Evolutionary conservation across 2,797 vertebrate genomes (phyloP), one percentile per base, ranked within the genome.

Genomic region (Chloroceryle inda): DNA sequence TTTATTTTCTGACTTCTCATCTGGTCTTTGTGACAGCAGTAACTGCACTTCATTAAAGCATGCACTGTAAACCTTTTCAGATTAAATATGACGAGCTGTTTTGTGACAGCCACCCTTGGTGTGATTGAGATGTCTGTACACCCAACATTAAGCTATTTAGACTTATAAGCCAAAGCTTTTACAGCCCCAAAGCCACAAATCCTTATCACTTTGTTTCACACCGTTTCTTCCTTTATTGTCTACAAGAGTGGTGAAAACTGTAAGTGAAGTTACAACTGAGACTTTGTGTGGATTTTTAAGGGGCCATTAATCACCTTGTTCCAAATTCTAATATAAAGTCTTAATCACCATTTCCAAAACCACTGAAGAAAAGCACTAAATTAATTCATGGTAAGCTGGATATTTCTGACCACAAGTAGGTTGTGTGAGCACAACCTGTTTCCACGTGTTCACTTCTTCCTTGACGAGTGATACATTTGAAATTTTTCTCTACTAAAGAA

Each of bases 61-160:
- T 26, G 24, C 55, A 61, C 29, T 81, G 58, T 50, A 72, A 89
- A 83, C 7, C 82, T 75, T 58, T 78, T 69, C 73, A 90, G 73
- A 72, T 29, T 64, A 86, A 75, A 72, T 64, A 72, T 53, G 50
- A 92, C 79, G 78, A 47, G 74, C 73, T 68, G 64, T 74, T 94
- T 77, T 55, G 78, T 91, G 85, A 75, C 79, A 80, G 79, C 64
- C 76, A 78, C 63, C 15, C 71, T 82, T 0, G 1, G 67, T 63
- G 85, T 82, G 84, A 96, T 72, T 91, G 89, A 94, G 94, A 94
- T 83, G 78, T 95, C 75, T 76, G 29, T n/a, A 85, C 12, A 49
- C 47, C 22, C 75, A 95, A 4, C 69, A 61, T 83, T 94, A 97
- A 97, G 92, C 89, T 94, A 45, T 73, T 95, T 94, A 95, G 40